Evolutionary conservation across 2,113 vertebrate species (phyloP), one percentile per base, ranked within the genome.

Genomic region (Zapus hudsonius): DNA sequence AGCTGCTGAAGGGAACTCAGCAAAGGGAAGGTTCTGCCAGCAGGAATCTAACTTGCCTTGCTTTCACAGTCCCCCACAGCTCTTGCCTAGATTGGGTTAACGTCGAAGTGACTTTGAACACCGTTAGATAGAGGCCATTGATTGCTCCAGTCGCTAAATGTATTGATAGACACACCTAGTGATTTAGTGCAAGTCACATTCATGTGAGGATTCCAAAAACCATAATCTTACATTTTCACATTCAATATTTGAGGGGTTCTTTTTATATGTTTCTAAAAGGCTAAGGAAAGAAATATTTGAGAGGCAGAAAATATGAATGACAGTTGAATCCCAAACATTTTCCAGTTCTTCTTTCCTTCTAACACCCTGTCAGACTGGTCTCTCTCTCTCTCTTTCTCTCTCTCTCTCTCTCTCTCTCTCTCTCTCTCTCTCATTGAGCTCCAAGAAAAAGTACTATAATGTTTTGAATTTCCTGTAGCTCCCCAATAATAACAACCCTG

Each of bases 31-130:
- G 19, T 47, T 78, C 75, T 80, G 17, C 57, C 75, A 64, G 55
- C 40, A 29, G 0, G 86, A 73, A 67, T 27, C 66, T 33, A 64
- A 69, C 33, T 89, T 61, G 38, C 55, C 64, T 73, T 87, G n/a
- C 57, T 81, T 91, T 93, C 70, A n/a, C n/a, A n/a, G n/a, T n/a
- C n/a, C n/a, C n/a, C n/a, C n/a, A n/a, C n/a, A 25, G 61, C 59
- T 63, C 78, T 89, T 76, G 57, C 66, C 59, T 70, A 93, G 70
- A 66, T 47, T 19, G 66, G 82, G 91, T n/a, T 6, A 67, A 67
- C 36, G 25, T 92, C 80, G 89, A 42, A 94, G 31, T 86, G 88
- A 88, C 80, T 73, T 38, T 88, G 70, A 76, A 84, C 80, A 89
- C 84, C 69, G 72, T 86, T 55, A 94, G 70, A 83, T 42, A 44